Percentiles rank a stretch among this genome's conserved stretches.
These are phyloP conservation scores for Gryon sp. DNA, from an alignment of 1,140 invertebrate genomes.

Conservation along the genomic window DNA sequence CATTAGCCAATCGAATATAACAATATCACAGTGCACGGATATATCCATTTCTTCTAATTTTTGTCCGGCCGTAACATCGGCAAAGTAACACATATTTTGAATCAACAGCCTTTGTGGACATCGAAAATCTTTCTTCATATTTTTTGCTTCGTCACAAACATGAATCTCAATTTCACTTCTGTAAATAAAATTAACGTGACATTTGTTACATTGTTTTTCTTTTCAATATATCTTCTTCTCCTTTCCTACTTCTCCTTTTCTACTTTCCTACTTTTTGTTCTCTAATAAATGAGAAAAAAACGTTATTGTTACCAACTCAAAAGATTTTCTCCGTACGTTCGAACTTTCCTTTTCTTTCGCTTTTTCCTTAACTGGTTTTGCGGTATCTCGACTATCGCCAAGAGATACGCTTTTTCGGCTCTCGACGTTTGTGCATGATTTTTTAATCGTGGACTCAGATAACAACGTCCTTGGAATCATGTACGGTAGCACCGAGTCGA, in stretches of 20 bases:
- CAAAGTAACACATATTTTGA: slow-evolving; percentile 96
- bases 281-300: neutral
- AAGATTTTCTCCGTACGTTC: slow-evolving; percentile 60
- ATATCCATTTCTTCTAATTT: slow-evolving; percentile 96
- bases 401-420: slow-evolving; percentile 77
- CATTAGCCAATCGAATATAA: slow-evolving; percentile 97
- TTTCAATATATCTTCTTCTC: too few species aligned
- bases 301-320: slow-evolving; percentile 71
- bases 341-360: slow-evolving; percentile 72
- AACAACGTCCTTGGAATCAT: slow-evolving; percentile 79
- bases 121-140: slow-evolving; percentile 91
- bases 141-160: slow-evolving; percentile 92
- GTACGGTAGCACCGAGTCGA: slow-evolving; percentile 88
- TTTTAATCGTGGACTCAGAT: slow-evolving; percentile 81
- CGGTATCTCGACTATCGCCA: slow-evolving; percentile 6
- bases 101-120: slow-evolving; percentile 92
- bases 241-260: too few species aligned
- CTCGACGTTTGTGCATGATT: slow-evolving; percentile 72
- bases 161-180: slow-evolving; percentile 92
- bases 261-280: too few species aligned
- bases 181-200: slow-evolving; percentile 64
- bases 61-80: slow-evolving; percentile 91
- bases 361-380: slow-evolving; percentile 57
- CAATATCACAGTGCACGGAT: slow-evolving; percentile 96
- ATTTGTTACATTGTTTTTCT: neutral